A percentile compares a stretch with the other conserved stretches of the same genome.
These are phyloP conservation scores for Pomacea canaliculata DNA, from an alignment of 2,888 invertebrate species.

Conservation along the genomic window DNA sequence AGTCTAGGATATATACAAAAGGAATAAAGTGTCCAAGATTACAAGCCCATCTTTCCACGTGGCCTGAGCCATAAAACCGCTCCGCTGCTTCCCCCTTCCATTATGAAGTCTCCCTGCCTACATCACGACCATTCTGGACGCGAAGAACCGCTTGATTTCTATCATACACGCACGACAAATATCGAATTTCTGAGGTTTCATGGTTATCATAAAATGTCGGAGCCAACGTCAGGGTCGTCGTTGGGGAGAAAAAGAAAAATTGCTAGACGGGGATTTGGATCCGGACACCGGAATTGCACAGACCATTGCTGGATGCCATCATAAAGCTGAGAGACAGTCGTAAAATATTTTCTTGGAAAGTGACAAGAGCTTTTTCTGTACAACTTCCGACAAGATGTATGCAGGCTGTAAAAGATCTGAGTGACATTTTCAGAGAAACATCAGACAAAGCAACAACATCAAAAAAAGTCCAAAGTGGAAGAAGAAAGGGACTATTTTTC, in stretches of 20 bases:
- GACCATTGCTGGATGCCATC: conserved; percentile 2
- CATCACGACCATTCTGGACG: not conserved
- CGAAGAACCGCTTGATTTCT: not conserved
- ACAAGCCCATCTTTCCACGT: not conserved
- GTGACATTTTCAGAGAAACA: not conserved
- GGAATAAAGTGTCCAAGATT: conserved; percentile 7
- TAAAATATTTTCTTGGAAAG: conserved; percentile 5
- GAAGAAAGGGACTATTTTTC: too few species aligned
- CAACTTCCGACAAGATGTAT: conserved; percentile 1
- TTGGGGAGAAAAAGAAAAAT: too few species aligned
- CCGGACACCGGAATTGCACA: too few species aligned
- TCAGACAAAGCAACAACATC: too few species aligned
- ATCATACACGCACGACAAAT: conserved; percentile 16
- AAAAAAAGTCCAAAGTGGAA: too few species aligned
- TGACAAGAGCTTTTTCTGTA: conserved; percentile 1
- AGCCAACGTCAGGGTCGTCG: too few species aligned
- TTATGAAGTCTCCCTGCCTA: not conserved
- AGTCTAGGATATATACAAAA: not conserved
- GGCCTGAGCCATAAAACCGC: not conserved
- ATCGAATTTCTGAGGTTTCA: conserved; percentile 24
- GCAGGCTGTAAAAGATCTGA: not conserved
- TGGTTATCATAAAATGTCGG: conserved; percentile 18
- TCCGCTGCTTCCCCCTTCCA: not conserved
- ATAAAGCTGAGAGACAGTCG: conserved; percentile 1
- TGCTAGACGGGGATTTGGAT: too few species aligned